phyloP scores from a whole-genome alignment of 2,113 vertebrate genomes.

The Epinephelus moara region DNA sequence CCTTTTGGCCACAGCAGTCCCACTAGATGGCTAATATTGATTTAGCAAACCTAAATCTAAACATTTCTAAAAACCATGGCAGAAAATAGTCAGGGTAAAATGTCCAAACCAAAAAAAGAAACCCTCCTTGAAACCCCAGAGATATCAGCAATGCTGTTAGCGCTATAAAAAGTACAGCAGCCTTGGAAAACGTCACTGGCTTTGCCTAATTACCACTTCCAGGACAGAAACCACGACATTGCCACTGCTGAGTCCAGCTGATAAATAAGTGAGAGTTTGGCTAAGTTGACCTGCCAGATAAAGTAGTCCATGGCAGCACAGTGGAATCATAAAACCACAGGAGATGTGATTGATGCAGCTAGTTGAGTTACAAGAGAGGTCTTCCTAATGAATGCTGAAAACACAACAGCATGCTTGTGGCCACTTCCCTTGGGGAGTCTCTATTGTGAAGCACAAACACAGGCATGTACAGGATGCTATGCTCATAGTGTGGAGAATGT shows the following conservation, averaged over 20 bases:
- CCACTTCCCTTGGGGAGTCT: background rate
- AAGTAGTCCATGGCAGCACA: slow-evolving; percentile 20
- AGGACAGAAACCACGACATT: slow-evolving; percentile 29
- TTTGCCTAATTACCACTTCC: slow-evolving; percentile 50
- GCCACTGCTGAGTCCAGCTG: slow-evolving; percentile 21
- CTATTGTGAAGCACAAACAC: background rate
- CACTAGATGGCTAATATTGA: background rate
- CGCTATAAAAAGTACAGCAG: slow-evolving; percentile 24
- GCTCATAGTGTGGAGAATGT: background rate
- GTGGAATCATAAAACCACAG: slow-evolving; percentile 25
- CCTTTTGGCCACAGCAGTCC: background rate
- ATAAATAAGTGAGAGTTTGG: slow-evolving; percentile 51
- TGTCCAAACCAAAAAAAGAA: slow-evolving; percentile 3
- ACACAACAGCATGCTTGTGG: background rate
- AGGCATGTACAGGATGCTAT: background rate
- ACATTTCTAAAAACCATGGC: background rate
- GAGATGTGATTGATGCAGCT: slow-evolving; percentile 22
- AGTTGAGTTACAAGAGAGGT: slow-evolving; percentile 1
- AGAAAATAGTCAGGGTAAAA: slow-evolving; percentile 7
- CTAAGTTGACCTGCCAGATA: slow-evolving; percentile 27
- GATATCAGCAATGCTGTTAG: slow-evolving; percentile 8
- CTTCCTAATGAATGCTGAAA: background rate
- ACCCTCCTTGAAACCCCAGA: background rate
- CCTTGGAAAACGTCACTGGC: slow-evolving; percentile 45
- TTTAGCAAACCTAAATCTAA: background rate